Base-by-base conservation (phyloP, 2,888 invertebrate genomes). In the Gari tellinella region DNA sequence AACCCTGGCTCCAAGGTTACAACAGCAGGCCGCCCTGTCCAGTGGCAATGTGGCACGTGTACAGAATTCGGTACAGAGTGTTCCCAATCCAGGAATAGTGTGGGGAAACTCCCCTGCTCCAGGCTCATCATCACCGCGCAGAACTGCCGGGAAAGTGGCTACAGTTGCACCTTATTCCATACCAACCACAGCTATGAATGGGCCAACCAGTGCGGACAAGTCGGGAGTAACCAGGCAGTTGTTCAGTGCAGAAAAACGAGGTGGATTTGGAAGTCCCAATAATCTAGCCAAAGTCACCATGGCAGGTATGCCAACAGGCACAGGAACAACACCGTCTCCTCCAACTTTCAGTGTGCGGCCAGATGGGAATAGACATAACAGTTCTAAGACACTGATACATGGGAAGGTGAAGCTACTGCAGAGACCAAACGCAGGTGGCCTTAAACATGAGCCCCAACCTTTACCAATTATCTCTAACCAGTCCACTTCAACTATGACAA, bases 191-290 rank as follows among this genome's bases (percentile, higher is more conserved):
- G 82, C 79, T 19, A 80, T 80, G 73, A 86, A 86, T 57, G 86
- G 86, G 52, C 76, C 72, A 15, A 25, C 63, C 51, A 40, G 63
- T 41, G 26, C 52, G 19, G 85, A 84, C 31, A 86, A 89, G 68
- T 84, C 69, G 15, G 64, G 63, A 10, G 87, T 87, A 21, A 83
- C 85, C 1, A 82, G 92, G 37, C 92, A 91, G 80, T 83, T 91
- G 46, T 91, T 91, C 70, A 85, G 89, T 15, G 79, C 75, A 31
- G 90, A 89, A 38, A 78, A 81, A 23, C 62, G 79, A 52, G 74
- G 72, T 45, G 73, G 81, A 15, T 74, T 83, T 70, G 78, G 80
- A 14, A 72, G 72, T 56, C 83, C 83, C 25, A 75, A 73, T 19
- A 55, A 64, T 25, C 72, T 69, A 3, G 77, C 76, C 41, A 82